These are phyloP conservation scores for Drosophila vallismaia DNA, from an alignment of 2,888 invertebrate genomes.

Conservation along the genomic window DNA sequence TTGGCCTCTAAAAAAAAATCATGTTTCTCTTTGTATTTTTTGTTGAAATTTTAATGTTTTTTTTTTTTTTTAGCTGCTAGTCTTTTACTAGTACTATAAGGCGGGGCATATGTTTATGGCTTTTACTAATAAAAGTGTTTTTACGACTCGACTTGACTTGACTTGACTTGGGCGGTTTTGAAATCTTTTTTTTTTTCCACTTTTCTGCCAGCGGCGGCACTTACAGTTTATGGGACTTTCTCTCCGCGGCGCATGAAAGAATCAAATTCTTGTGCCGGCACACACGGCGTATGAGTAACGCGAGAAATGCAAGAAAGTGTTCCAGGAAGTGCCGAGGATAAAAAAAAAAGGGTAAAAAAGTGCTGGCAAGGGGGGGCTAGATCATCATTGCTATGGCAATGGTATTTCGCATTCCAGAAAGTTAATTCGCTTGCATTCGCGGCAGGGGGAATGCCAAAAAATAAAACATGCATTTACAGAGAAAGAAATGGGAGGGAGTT, in stretches of 20 bases:
- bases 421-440: conserved; percentile 27
- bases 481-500: too few species aligned
- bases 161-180: neutral
- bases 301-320: conserved; percentile 14
- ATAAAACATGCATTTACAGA: neutral
- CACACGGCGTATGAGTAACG: conserved; percentile 40
- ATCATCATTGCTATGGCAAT: conserved; percentile 29
- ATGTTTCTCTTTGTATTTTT: neutral
- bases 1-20: conserved; percentile 13
- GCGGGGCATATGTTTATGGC: conserved; percentile 69
- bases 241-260: conserved; percentile 19
- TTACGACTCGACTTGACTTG: conserved; percentile 62
- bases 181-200: too few species aligned
- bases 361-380: neutral
- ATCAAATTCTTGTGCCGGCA: conserved; percentile 34
- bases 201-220: conserved; percentile 21
- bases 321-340: conserved; percentile 1
- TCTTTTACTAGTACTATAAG: conserved; percentile 1
- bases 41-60: conserved; percentile 38
- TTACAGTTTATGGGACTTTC: conserved; percentile 45
- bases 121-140: conserved; percentile 66
- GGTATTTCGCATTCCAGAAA: conserved; percentile 31
- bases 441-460: conserved; percentile 1
- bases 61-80: conserved; percentile 26
- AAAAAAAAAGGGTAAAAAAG: neutral